Evolutionary conservation across 2,113 vertebrate species (phyloP), one percentile per base, ranked within the genome.

Genomic region (Crotophaga sulcirostris): DNA sequence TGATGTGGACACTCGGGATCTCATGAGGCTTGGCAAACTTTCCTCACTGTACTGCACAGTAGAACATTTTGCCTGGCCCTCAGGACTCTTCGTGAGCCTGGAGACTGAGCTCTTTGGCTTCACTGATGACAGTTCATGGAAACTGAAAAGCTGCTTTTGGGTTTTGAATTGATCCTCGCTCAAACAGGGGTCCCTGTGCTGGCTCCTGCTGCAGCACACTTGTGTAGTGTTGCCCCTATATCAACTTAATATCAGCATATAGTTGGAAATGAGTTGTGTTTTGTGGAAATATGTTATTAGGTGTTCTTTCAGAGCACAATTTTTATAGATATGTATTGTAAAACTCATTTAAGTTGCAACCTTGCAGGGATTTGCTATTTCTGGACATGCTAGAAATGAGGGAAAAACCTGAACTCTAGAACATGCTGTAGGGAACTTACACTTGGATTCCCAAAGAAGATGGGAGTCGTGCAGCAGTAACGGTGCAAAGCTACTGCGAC

Each of bases 391-490:
- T 45, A 29, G 49, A 69, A 83, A 49, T 13, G 23, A 58, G 17
- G 14, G 31, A 31, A 44, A 63, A 66, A 8, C 7, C 19, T 16
- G 6, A 74, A 51, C 16, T 33, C 21, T 8, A 16, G 28, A 45
- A 25, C 5, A 11, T 3, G 2, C 12, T 45, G 13, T 0, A 38
- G 33, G 34, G 63, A 45, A 55, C 54, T 54, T 28, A n/a, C 15
- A 5, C 26, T 28, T 8, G 10, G 14, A 34, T 68, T 90, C 44
- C 8, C 34, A 33, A 54, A 25, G 60, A 4, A 26, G 59, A 44
- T 2, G 9, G 20, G 19, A 52, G 19, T 29, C 0, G 2, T 54
- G 59, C 0, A 11, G 45, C 17, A 3, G 45, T 4, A 47, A 15
- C 4, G 31, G 18, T 21, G 20, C 68, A 73, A 52, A 38, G 34